Percentiles rank a stretch among this genome's conserved stretches.
Evolutionary conservation across 2,888 invertebrate species (phyloP).

Genomic region (Leucania comma): DNA sequence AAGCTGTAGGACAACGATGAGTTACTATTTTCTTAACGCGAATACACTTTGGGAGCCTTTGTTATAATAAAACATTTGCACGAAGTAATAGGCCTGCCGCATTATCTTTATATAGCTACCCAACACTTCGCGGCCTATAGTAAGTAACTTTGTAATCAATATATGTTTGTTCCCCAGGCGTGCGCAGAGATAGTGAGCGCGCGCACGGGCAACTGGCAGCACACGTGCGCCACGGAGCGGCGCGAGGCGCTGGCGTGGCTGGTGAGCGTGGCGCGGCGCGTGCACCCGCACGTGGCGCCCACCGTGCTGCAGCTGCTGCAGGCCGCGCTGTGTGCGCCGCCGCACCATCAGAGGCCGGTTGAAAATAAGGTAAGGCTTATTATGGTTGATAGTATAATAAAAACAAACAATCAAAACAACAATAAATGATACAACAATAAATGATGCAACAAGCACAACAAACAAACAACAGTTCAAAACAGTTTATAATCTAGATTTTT

Average conservation of each 20-base stretch:
- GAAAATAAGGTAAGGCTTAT: slow-evolving; percentile 62
- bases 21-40: too few relatives aligned
- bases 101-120: too few relatives aligned
- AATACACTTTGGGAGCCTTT: too few relatives aligned
- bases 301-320: slow-evolving; percentile 97
- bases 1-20: too few relatives aligned
- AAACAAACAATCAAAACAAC: too few relatives aligned
- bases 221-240: slow-evolving; percentile 94
- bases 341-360: slow-evolving; percentile 46
- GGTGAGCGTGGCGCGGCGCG: slow-evolving; percentile 95
- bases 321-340: slow-evolving; percentile 94
- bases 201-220: slow-evolving; percentile 98
- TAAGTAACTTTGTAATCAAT: neutral
- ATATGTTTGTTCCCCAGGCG: slow-evolving; percentile 83
- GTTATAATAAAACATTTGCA: too few relatives aligned
- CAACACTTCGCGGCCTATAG: neutral
- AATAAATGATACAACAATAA: too few relatives aligned
- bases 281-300: slow-evolving; percentile 98
- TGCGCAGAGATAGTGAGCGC: slow-evolving; percentile 98
- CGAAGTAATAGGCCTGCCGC: too few relatives aligned
- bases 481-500: too few relatives aligned
- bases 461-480: too few relatives aligned
- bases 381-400: too few relatives aligned
- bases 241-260: slow-evolving; percentile 95
- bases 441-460: too few relatives aligned